phyloP scores from a whole-genome alignment of 1,140 invertebrate species.

The Pseudomyrmex flavicornis region DNA sequence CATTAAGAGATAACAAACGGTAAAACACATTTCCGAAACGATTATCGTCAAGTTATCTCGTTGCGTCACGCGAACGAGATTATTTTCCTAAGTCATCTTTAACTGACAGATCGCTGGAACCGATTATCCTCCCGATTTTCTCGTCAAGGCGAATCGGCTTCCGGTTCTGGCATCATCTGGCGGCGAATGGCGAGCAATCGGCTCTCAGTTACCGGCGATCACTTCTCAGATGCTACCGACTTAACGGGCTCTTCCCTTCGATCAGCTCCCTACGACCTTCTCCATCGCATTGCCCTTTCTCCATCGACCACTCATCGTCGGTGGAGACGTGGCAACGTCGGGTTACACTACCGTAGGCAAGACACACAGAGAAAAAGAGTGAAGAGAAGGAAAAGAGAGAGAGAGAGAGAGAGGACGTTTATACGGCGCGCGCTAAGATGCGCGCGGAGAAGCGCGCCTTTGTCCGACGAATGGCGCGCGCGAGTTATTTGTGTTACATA shows the following conservation, averaged over 20 bases:
- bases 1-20: no score
- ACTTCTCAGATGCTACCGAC: slow-evolving; percentile 75
- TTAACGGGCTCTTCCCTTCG: slow-evolving; percentile 72
- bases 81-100: not conserved
- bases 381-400: slow-evolving; percentile 23
- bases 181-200: slow-evolving; percentile 68
- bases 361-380: slow-evolving; percentile 56
- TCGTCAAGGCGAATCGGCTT: slow-evolving; percentile 20
- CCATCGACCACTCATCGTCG: slow-evolving; percentile 46
- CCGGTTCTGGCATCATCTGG: slow-evolving; percentile 35
- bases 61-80: not conserved
- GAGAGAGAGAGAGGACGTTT: slow-evolving; percentile 47
- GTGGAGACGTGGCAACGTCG: slow-evolving; percentile 73
- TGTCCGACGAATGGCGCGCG: slow-evolving; percentile 39
- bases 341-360: slow-evolving; percentile 54
- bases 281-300: slow-evolving; percentile 64
- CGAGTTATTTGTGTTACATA: slow-evolving; percentile 26
- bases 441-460: slow-evolving; percentile 41
- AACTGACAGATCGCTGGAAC: not conserved
- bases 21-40: not conserved
- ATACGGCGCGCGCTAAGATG: slow-evolving; percentile 40
- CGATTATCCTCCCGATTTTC: slow-evolving; percentile 13
- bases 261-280: slow-evolving; percentile 63
- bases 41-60: not conserved
- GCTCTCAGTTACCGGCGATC: slow-evolving; percentile 72